Conservation (phyloP, 2,797 vertebrate species). For the Basileuterus tristriatus region DNA sequence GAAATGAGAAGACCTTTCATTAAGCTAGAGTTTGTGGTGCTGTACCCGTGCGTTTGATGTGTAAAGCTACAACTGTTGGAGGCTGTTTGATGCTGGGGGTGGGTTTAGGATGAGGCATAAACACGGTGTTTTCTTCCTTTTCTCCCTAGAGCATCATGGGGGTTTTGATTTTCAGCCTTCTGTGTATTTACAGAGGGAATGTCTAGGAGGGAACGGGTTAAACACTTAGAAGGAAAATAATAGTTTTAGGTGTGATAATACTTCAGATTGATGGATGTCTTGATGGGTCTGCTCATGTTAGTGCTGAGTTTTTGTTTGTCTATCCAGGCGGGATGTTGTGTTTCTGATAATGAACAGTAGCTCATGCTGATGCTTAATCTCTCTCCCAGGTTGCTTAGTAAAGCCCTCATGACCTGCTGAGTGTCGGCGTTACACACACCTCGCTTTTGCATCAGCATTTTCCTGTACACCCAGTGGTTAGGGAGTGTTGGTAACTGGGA, state of each 20-base stretch:
- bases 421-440: neutral
- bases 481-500: neutral
- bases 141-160: neutral
- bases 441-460: neutral
- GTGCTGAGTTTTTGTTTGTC: neutral
- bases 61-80: neutral
- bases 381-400: constrained; percentile 29
- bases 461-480: neutral
- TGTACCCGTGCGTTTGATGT: neutral
- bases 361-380: neutral
- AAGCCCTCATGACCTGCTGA: neutral
- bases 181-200: neutral
- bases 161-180: neutral
- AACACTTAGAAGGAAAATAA: neutral
- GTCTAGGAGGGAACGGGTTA: neutral
- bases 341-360: constrained; percentile 1
- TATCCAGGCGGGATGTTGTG: neutral
- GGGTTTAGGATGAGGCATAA: neutral
- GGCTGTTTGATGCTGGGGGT: neutral
- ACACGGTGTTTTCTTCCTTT: neutral
- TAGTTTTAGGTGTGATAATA: neutral
- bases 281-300: neutral
- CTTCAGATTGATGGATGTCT: neutral
- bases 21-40: neutral
- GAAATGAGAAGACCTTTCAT: neutral